phyloP scores from a whole-genome alignment of 1,140 invertebrate species.

The Panulirus ornatus region DNA sequence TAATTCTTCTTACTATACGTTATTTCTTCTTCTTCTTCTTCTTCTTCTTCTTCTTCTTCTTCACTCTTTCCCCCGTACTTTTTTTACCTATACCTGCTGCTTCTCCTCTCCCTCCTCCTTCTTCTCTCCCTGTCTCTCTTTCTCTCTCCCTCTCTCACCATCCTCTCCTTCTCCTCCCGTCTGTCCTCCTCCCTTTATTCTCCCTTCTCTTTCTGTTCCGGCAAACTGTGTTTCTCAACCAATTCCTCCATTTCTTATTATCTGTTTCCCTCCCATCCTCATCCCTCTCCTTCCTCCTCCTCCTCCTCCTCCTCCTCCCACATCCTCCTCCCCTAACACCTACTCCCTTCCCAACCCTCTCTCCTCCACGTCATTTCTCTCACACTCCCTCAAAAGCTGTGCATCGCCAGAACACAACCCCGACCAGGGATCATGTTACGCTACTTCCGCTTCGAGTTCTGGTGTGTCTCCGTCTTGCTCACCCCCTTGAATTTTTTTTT shows the following conservation, averaged over 20 bases:
- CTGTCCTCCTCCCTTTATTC: background rate
- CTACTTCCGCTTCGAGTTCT: constrained; percentile 49
- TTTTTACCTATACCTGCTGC: background rate
- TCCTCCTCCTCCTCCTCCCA: too few relatives aligned
- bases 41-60: background rate
- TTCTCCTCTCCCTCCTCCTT: background rate
- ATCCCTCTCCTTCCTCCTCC: background rate
- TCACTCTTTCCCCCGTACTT: background rate
- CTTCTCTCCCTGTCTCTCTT: background rate
- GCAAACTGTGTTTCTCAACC: too few relatives aligned
- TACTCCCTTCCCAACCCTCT: background rate
- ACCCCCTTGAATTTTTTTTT: background rate
- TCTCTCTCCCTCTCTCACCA: background rate
- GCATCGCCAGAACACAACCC: constrained; percentile 22
- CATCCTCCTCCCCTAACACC: too few relatives aligned
- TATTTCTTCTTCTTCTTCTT: background rate
- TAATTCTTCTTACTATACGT: background rate
- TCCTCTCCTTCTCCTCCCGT: background rate
- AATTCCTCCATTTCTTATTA: background rate
- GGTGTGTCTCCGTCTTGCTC: constrained; percentile 37
- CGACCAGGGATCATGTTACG: constrained; percentile 33
- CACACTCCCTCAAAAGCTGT: background rate
- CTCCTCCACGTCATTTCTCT: background rate
- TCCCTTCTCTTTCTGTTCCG: background rate
- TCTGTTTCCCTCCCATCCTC: background rate